A percentile compares a stretch with the other conserved stretches of the same genome.
These are phyloP conservation scores for Lytechinus pictus DNA, from an alignment of 35 echinoderm and acorn worm genomes.

Conservation along the genomic window DNA sequence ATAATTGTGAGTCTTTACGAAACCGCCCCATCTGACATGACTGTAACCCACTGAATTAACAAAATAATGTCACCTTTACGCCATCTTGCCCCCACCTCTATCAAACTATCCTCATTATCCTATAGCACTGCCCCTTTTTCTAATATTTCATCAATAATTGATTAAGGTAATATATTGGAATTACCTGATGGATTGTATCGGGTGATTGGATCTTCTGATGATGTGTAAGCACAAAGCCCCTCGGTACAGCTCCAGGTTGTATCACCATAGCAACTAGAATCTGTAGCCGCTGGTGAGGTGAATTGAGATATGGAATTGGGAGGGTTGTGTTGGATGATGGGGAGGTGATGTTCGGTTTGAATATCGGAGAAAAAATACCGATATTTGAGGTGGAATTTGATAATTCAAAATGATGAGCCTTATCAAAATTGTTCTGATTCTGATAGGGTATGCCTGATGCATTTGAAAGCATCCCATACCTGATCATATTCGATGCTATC, in stretches of 20 bases:
- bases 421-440: no score
- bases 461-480: no score
- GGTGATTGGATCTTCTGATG: background rate
- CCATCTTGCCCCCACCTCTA: no score
- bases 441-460: no score
- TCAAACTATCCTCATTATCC: no score
- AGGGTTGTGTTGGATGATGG: background rate
- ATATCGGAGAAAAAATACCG: background rate
- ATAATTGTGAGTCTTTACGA: no score
- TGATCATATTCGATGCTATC: background rate
- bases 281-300: background rate
- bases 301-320: background rate
- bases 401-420: no score
- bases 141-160: background rate
- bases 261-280: conserved; percentile 30
- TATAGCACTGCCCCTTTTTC: no score
- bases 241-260: background rate
- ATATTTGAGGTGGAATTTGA: background rate
- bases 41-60: no score
- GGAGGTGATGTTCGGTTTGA: background rate
- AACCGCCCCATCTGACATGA: no score
- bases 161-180: background rate
- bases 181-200: conserved; percentile 27
- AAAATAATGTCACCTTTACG: no score
- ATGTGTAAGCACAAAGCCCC: conserved; percentile 40